phyloP scores from a whole-genome alignment of 2,797 vertebrate genomes.

The Sebastes trivittatus region DNA sequence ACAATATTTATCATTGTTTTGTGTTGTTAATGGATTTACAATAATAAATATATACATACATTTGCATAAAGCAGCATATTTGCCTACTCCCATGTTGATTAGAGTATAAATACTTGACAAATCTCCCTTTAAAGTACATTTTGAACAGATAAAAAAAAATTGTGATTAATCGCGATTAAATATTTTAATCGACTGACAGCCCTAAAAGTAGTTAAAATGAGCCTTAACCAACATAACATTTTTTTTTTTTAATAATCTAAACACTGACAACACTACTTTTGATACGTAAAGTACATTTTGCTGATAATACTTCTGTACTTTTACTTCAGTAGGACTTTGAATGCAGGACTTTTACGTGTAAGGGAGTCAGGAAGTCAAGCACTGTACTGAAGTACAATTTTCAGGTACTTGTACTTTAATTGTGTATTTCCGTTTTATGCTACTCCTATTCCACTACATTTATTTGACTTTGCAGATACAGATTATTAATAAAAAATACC shows the following conservation, averaged over 20 bases:
- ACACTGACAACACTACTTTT: not conserved
- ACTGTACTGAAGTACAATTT: not conserved
- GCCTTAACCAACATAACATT: not conserved
- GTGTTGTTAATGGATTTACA: accelerated
- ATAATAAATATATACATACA: too few species aligned
- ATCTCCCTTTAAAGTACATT: too few species aligned
- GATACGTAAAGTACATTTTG: not conserved
- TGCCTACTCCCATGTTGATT: too few species aligned
- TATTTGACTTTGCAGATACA: not conserved
- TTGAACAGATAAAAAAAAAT: too few species aligned
- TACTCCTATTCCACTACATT: not conserved
- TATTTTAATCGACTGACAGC: too few species aligned
- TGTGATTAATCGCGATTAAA: too few species aligned
- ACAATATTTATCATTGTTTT: too few species aligned
- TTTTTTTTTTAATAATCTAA: not conserved
- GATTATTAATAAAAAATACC: not conserved
- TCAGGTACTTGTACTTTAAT: not conserved
- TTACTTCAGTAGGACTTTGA: not conserved
- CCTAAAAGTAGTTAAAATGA: not conserved
- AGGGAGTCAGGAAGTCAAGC: not conserved
- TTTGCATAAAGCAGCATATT: too few species aligned
- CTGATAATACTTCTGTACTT: not conserved
- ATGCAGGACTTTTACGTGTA: accelerated
- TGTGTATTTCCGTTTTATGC: not conserved
- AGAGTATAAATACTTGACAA: too few species aligned